phyloP scores from a whole-genome alignment of 2,888 invertebrate genomes.

The Orchesella flavescens region DNA sequence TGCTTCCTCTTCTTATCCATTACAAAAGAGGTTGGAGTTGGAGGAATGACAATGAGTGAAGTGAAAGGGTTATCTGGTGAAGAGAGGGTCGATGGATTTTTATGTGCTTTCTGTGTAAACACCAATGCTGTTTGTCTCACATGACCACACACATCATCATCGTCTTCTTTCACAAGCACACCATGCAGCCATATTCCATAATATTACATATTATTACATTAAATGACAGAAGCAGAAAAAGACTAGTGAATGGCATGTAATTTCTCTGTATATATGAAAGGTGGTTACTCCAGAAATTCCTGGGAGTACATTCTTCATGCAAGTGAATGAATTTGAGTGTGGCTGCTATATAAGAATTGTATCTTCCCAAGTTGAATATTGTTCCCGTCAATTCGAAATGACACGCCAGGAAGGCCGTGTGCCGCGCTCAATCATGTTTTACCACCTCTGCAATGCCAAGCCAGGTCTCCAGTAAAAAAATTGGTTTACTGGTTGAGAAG shows the following conservation, averaged over 20 bases:
- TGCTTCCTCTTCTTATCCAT: conserved; percentile 37
- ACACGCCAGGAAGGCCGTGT: conserved; percentile 23
- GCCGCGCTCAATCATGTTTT: background rate
- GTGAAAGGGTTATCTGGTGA: conserved; percentile 33
- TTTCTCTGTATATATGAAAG: background rate
- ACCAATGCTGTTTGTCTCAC: conserved; percentile 6
- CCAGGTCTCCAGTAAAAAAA: background rate
- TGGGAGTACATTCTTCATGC: background rate
- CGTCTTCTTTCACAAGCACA: background rate
- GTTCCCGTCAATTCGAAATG: conserved; percentile 30
- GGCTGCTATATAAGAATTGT: no score
- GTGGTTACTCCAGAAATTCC: background rate
- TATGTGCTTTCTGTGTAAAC: conserved; percentile 36
- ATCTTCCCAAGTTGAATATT: conserved; percentile 15
- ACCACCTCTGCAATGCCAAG: no score
- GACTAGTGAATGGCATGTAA: background rate
- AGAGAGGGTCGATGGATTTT: conserved; percentile 47
- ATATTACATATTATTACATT: no score
- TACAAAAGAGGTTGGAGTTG: conserved; percentile 27
- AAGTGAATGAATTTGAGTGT: no score
- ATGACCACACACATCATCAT: conserved; percentile 19
- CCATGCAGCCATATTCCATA: no score
- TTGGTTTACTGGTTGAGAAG: conserved; percentile 17
- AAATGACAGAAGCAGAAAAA: no score
- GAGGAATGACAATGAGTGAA: conserved; percentile 51